phyloP scores from a whole-genome alignment of 2,888 invertebrate genomes.

The Chrysotoxum bicinctum region DNA sequence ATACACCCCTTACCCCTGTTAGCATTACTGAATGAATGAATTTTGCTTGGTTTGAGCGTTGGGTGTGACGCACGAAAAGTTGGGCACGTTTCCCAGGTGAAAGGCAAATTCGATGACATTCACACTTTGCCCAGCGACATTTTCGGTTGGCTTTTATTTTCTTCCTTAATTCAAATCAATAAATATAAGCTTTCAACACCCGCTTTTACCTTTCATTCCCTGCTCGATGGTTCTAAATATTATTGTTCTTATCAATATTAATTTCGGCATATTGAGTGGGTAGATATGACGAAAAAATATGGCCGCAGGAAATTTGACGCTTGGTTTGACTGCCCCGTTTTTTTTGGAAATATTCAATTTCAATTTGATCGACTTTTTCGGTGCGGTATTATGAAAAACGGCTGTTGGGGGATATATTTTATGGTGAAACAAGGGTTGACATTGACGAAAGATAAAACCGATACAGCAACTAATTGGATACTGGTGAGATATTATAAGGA shows the following conservation, averaged over 20 bases:
- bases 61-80: background rate
- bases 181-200: background rate
- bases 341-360: background rate
- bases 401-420: background rate
- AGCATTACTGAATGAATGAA: no score
- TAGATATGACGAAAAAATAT: background rate
- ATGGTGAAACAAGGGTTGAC: constrained; percentile 15
- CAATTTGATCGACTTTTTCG: background rate
- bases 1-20: background rate
- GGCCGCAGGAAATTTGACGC: background rate
- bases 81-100: background rate
- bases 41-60: background rate
- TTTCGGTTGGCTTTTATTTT: background rate
- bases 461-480: constrained; percentile 29
- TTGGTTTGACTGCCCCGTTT: background rate
- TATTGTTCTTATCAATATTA: constrained; percentile 5
- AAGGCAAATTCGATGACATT: constrained; percentile 5
- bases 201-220: background rate
- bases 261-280: background rate
- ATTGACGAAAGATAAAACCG: constrained; percentile 15
- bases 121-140: constrained; percentile 3
- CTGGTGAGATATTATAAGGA: constrained; percentile 27
- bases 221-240: background rate
- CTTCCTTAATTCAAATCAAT: background rate
- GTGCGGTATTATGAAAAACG: background rate